Evolutionary conservation across 2,797 vertebrate species (phyloP), one percentile per base, ranked within the genome.

Genomic region (Poecile montanus): DNA sequence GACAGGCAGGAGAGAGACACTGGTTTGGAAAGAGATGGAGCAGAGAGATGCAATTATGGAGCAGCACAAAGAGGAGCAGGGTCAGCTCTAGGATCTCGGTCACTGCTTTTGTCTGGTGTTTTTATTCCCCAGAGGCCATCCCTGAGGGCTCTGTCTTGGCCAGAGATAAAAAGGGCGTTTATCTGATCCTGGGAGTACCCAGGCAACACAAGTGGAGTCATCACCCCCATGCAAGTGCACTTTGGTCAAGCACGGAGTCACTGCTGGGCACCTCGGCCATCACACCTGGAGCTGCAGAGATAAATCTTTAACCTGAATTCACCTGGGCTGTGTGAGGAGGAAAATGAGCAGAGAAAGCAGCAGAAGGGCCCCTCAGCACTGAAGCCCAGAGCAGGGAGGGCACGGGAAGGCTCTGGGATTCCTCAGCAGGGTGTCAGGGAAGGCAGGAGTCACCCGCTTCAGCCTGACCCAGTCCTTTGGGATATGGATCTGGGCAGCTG

Each of bases 401-500:
- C 13, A 19, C 0, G 23, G 17, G 36, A 61, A 83, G 29, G 34
- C 15, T 57, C 38, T 25, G 27, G 57, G 38, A 72, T 91, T 71
- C 58, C 86, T 11, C 32, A 23, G 76, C 16, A 26, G 58, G 29
- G 13, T 13, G 66, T 12, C 25, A 81, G 66, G 50, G 38, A 40
- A 44, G 44, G 72, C 2, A 2, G 61, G 32, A 72, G 6, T 13
- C 60, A 88, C 42, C 32, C 1, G 0, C 80, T 91, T 13, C 60
- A 21, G 25, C 16, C 60, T 10, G 25, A 27, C 0, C 44, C 19
- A 3, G 14, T 6, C n/a, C 71, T 66, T 57, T 70, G 44, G 54
- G 30, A 56, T 10, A 3, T 0, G 2, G 73, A 70, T 23, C 20
- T 20, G 25, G 36, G 47, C 53, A 47, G 2, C 18, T 56, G 11